Evolutionary conservation across 1,140 invertebrate species (phyloP).

Genomic region (Drosophila carrolli): DNA sequence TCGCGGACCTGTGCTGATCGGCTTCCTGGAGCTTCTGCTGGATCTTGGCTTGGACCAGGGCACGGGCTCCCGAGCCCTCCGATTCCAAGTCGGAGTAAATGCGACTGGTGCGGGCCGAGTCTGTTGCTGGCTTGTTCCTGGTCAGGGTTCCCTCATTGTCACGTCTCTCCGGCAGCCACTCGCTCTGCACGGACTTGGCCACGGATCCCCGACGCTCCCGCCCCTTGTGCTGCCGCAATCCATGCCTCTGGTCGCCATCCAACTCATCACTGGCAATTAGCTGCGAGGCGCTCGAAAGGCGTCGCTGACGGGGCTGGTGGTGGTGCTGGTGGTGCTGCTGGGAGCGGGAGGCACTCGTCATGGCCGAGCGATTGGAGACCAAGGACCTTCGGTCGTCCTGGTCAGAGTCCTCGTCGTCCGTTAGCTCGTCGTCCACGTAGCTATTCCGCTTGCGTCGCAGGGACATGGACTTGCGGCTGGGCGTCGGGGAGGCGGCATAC

Average conservation of each 20-base stretch:
- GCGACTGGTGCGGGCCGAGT: slow-evolving; percentile 57
- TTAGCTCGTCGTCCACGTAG: slow-evolving; percentile 85
- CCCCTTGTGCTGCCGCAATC: slow-evolving; percentile 41
- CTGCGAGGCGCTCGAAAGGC: slow-evolving; percentile 81
- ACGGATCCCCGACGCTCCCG: slow-evolving; percentile 68
- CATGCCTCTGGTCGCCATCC: slow-evolving; percentile 48
- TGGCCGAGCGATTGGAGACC: slow-evolving; percentile 79
- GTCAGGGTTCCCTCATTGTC: slow-evolving; percentile 60
- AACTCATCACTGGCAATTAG: slow-evolving; percentile 62
- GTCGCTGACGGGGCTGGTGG: slow-evolving; percentile 58
- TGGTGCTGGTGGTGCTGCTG: slow-evolving; percentile 56
- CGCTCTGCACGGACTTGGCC: slow-evolving; percentile 78
- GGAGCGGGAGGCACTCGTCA: slow-evolving; percentile 68
- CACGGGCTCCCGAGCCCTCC: slow-evolving; percentile 73
- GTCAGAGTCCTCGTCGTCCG: slow-evolving; percentile 86
- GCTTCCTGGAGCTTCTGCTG: slow-evolving; percentile 76
- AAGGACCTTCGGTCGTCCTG: slow-evolving; percentile 86
- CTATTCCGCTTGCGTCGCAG: slow-evolving; percentile 84
- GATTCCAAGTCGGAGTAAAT: slow-evolving; percentile 83
- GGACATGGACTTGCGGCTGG: slow-evolving; percentile 88
- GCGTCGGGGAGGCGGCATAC: slow-evolving; percentile 87
- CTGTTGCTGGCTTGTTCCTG: slow-evolving; percentile 20
- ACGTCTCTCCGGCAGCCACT: slow-evolving; percentile 68
- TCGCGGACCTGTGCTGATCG: slow-evolving; percentile 49
- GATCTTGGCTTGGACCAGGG: slow-evolving; percentile 82